Evolutionary conservation across 1,140 invertebrate genomes (phyloP), one percentile per base, ranked within the genome.

Genomic region (Zaprionus davidi): DNA sequence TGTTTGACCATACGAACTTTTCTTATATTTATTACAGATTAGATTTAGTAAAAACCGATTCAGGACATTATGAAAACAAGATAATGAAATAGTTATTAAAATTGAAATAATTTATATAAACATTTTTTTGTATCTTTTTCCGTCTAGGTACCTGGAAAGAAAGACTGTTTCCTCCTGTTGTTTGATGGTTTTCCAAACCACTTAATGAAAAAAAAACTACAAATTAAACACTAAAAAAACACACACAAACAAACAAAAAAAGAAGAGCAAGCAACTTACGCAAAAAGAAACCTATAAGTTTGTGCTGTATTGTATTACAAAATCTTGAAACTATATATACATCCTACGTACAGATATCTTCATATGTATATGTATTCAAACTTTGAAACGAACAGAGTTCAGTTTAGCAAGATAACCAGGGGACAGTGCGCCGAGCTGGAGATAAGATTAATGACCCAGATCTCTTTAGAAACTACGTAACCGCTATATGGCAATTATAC

Each of bases 101-200:
- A 51, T 22, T 5, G 0, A 1, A 24, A 24, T 4, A 56, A 64
- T 51, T 28, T 20, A 15, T 2, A 36, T 11, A 22, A 26, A 34
- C 11, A n/a, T 49, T 53, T 34, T 46, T 46, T 49, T 5, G 31
- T 34, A 46, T 26, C 20, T 69, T 26, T 68, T 55, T 41, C 44
- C 41, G 62, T 3, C 46, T 13, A 92, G 92, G 92, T 92, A 92
- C 92, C 92, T 92, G 92, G 92, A 88, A 92, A 91, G 92, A 92
- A 92, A 92, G 92, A 92, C 92, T 92, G 92, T 92, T 91, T 92
- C 91, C 91, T 92, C 91, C 80, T 92, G 91, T 92, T 92, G 91
- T 92, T 90, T 92, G 82, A 92, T 92, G 91, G 91, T 92, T 88
- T 92, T 92, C 65, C 91, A 92, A 92, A 91, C 91, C 86, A 92